Conservation (phyloP, 2,113 vertebrate genomes). For the Nothocercus nigrocapillus region DNA sequence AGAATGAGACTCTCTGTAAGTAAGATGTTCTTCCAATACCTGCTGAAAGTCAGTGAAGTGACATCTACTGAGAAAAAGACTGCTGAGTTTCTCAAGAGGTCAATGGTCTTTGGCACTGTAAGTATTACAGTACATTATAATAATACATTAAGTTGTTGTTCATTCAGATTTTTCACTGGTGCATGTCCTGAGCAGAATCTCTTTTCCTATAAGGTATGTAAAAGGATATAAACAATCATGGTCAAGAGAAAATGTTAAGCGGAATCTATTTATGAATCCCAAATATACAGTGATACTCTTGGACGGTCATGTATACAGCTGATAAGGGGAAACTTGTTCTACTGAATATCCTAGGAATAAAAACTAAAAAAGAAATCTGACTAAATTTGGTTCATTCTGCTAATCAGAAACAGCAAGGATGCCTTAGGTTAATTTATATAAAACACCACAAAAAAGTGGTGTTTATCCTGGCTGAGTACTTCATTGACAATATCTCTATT, state of each 20-base stretch:
- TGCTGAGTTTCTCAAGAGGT: not conserved
- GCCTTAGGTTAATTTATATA: not conserved
- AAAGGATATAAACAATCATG: not conserved
- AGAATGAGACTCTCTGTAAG: not conserved
- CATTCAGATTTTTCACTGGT: not conserved
- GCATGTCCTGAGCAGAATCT: too few species aligned
- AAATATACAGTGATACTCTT: slow-evolving; percentile 31
- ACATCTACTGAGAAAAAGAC: not conserved
- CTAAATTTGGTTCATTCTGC: slow-evolving; percentile 29
- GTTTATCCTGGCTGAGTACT: not conserved
- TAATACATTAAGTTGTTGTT: not conserved
- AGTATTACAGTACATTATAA: not conserved
- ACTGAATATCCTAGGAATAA: slow-evolving; percentile 22
- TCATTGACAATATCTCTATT: not conserved
- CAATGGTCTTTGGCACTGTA: not conserved
- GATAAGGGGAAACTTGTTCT: slow-evolving; percentile 56
- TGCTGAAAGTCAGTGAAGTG: not conserved
- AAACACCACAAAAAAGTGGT: slow-evolving; percentile 1
- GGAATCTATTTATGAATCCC: slow-evolving; percentile 19
- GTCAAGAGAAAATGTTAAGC: not conserved
- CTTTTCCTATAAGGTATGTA: not conserved
- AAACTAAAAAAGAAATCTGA: slow-evolving; percentile 47
- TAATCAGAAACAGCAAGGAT: slow-evolving; percentile 54
- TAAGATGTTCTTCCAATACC: not conserved
- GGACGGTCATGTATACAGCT: not conserved